Evolutionary conservation across 2,113 vertebrate species (phyloP), one percentile per base, ranked within the genome.

Genomic region (Nycticryphes semicollaris): DNA sequence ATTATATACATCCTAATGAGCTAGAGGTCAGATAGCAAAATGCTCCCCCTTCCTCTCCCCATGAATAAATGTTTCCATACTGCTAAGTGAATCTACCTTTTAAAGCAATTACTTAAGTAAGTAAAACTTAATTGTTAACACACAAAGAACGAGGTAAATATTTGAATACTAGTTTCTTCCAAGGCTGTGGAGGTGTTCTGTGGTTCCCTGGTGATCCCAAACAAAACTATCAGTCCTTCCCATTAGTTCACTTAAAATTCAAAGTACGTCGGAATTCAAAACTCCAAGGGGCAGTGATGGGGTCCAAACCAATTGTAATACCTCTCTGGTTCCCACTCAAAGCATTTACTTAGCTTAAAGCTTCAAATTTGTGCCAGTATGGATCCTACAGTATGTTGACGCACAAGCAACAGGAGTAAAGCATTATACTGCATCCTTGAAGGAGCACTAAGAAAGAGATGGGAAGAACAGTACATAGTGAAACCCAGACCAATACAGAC

Each of bases 181-280:
- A 80, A 73, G 28, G 14, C 23, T 64, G 14, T 4, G 4, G 28
- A 15, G 22, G 20, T 48, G 33, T 35, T 77, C 16, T 41, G 15
- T 28, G 13, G 17, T 27, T 90, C 10, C 59, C 27, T 64, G 18
- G 21, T 43, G 51, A 85, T 45, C 16, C 23, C 35, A 68, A 53
- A 62, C 20, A 47, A 56, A 74, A 64, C 1, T 0, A 68, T 0
- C 6, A 9, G n/a, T 30, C 24, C 7, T 43, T 88, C 54, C 45
- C 33, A 48, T 30, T 3, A 45, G 27, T 35, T 79, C 6, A 19
- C 25, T 50, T 67, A 24, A 75, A 86, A 45, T 68, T 23, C 3
- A 3, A 68, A 83, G 22, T 25, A 51, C 0, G 1, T 31, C 9
- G 21, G 14, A 89, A 63, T n/a, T 50, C 39, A 57, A 30, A 86